Evolutionary conservation across 2,888 invertebrate species (phyloP), one percentile per base, ranked within the genome.

Genomic region (Chromoteleia sp.): DNA sequence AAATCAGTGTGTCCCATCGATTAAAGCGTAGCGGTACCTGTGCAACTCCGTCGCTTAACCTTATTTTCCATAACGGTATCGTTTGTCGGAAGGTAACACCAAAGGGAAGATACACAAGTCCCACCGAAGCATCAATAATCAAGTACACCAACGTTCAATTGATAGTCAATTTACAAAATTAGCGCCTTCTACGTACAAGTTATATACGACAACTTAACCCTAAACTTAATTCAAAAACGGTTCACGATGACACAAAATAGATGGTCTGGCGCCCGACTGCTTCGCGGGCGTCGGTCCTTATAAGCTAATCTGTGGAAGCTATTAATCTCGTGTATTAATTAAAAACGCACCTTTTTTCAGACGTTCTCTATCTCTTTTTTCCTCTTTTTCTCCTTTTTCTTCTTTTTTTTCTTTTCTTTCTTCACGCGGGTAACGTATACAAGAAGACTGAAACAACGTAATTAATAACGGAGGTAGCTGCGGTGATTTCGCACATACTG

Each of bases 391-490:
- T 39, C 39, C 1, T 6, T 39, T 14, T 33, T 7, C 2, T 33
- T 33, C 7, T 33, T 33, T 33, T 58, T 39, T 0, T 21, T 45
- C 17, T 29, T 58, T 48, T 2, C 15, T 30, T 59, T 56, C n/a
- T 12, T 12, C 56, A 59, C 52, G 25, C 17, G 50, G 43, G 52
- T 80, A 70, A 76, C 56, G 77, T 70, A 71, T 70, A 63, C 71
- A 83, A 89, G 88, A 88, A 89, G 89, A 91, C 87, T 43, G 43
- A 43, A 17, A 43, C 6, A 43, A 43, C 43, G 43, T 43, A 17
- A 17, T 43, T 8, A 17, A 15, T 70, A 85, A 89, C 87, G 88
- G 90, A 91, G 91, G 91, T 91, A 91, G 90, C 88, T 90, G 85
- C 89, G 89, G 89, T 89, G 25, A 86, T 88, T 88, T 88, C 84